These are phyloP conservation scores for Tetranychus urticae DNA, from an alignment of 1,140 invertebrate species.

Conservation along the genomic window DNA sequence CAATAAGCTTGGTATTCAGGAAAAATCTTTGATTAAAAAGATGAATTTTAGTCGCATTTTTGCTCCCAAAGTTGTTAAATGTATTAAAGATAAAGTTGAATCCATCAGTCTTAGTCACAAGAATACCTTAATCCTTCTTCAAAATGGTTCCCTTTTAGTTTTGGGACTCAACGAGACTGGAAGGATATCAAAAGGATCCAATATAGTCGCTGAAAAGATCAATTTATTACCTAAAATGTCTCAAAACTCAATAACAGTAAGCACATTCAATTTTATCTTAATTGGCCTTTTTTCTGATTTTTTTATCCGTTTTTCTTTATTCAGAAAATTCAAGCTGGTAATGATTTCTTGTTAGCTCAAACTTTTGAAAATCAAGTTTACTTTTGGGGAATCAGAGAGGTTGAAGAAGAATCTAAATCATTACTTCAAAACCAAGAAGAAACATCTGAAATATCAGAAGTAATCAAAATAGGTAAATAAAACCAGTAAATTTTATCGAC, in stretches of 20 bases:
- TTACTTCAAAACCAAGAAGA: not conserved
- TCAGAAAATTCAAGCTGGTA: conserved; percentile 34
- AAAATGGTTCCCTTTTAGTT: not conserved
- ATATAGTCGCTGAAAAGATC: no score
- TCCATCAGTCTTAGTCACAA: not conserved
- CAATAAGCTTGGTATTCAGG: conserved; percentile 40
- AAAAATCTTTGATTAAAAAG: conserved; percentile 12
- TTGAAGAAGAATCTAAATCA: not conserved
- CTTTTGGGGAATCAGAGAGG: conserved; percentile 30
- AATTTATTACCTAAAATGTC: not conserved
- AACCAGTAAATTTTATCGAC: no score
- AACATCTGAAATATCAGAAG: conserved; percentile 6
- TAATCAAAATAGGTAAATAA: conserved; percentile 8
- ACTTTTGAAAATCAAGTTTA: conserved; percentile 39
- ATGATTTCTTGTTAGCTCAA: conserved; percentile 35
- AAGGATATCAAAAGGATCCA: no score
- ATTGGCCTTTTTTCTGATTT: not conserved
- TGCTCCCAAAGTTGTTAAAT: not conserved
- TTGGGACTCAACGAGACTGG: not conserved
- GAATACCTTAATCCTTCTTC: not conserved
- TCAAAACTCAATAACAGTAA: not conserved
- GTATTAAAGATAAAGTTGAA: not conserved
- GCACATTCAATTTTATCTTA: not conserved
- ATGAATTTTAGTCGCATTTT: not conserved
- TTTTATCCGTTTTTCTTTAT: not conserved